Conservation (phyloP, 2,113 vertebrate species). For the Sterrhoptilus dennistouni region DNA sequence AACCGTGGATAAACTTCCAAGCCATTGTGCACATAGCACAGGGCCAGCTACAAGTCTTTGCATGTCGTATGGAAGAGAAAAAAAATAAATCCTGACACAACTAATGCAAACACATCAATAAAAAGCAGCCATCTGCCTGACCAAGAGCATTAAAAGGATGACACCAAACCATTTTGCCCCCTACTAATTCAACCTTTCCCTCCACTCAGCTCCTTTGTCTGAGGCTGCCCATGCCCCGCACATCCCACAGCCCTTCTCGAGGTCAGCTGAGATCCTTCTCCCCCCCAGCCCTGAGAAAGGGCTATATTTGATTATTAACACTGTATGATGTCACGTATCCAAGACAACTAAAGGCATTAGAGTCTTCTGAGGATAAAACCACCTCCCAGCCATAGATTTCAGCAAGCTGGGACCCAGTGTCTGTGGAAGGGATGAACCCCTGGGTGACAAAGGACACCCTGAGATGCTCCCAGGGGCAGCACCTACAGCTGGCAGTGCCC, state of each 20-base stretch:
- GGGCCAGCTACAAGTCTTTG: not conserved
- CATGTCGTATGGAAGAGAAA: not conserved
- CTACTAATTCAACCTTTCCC: not conserved
- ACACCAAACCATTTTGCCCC: not conserved
- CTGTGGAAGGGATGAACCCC: slow-evolving; percentile 51
- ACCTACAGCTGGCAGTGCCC: not conserved
- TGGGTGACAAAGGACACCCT: not conserved
- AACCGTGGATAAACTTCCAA: not conserved
- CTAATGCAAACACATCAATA: not conserved
- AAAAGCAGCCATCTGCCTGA: not conserved
- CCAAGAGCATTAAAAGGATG: not conserved
- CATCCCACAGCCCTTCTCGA: not conserved
- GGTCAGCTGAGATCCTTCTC: slow-evolving; percentile 66
- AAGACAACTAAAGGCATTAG: slow-evolving; percentile 81
- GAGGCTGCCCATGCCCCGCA: not conserved
- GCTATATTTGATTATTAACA: slow-evolving; percentile 79
- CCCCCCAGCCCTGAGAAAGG: slow-evolving; percentile 64
- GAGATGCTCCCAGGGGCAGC: not conserved
- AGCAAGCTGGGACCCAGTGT: slow-evolving; percentile 39
- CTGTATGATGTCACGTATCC: slow-evolving; percentile 76
- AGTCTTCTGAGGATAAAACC: slow-evolving; percentile 75
- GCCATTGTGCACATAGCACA: not conserved
- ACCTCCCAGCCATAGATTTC: slow-evolving; percentile 66
- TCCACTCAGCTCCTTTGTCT: slow-evolving; percentile 11
- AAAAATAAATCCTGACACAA: no score